Evolutionary conservation across 2,797 vertebrate genomes (phyloP).

Genomic region (Diglossa cyanea): DNA sequence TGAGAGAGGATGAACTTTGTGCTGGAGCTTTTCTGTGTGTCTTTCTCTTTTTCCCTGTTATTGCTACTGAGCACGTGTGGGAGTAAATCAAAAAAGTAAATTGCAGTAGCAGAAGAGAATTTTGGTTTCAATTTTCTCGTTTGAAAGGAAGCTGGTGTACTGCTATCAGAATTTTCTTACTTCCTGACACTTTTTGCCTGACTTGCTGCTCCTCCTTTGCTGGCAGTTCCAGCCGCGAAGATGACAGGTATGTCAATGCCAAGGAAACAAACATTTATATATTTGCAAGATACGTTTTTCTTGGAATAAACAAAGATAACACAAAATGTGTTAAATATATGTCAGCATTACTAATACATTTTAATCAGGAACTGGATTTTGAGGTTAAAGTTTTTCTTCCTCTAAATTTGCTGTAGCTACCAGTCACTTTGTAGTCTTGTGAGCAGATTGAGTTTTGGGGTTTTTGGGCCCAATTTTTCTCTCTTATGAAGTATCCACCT

Average conservation of each 20-base stretch:
- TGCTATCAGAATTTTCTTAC: neutral
- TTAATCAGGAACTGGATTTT: neutral
- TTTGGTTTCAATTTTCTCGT: constrained; percentile 2
- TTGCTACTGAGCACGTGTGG: neutral
- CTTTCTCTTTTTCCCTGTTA: neutral
- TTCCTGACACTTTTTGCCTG: neutral
- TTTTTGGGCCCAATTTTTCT: neutral
- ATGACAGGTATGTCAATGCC: neutral
- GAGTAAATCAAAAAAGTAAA: neutral
- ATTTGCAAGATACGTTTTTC: neutral
- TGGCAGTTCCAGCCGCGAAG: neutral
- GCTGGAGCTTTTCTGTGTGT: neutral
- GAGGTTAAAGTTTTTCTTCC: neutral
- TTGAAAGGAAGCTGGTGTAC: neutral
- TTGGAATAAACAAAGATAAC: neutral
- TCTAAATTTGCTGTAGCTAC: neutral
- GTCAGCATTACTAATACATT: neutral
- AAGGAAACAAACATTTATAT: neutral
- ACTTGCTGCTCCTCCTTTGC: neutral
- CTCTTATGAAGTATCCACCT: neutral
- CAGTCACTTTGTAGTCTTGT: neutral
- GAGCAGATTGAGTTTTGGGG: neutral
- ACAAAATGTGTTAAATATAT: neutral
- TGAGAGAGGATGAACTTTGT: neutral
- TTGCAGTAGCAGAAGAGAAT: neutral